Evolutionary conservation across 2,113 vertebrate genomes (phyloP).

Genomic region (Laterallus jamaicensis): DNA sequence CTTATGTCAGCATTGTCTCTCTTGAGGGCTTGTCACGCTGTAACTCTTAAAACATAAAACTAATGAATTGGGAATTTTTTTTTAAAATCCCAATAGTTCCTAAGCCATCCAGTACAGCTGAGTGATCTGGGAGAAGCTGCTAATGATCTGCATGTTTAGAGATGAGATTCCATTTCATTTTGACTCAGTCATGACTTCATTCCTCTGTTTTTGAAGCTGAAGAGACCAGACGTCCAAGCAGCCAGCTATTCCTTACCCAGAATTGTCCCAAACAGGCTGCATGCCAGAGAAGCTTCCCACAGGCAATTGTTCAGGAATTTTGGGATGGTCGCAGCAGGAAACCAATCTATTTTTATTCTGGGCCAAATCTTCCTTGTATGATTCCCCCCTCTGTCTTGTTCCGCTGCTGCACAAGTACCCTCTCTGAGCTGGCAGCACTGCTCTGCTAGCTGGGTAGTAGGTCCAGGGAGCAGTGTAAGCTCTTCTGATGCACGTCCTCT

Average conservation of each 20-base stretch:
- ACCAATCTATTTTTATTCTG: constrained; percentile 18
- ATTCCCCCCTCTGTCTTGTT: neutral
- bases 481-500: neutral
- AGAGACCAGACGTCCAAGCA: neutral
- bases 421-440: neutral
- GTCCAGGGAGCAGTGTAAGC: neutral
- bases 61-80: neutral
- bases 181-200: neutral
- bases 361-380: neutral
- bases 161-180: neutral
- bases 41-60: neutral
- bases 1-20: neutral
- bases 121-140: neutral
- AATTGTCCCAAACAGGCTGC: neutral
- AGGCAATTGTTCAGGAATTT: constrained; percentile 45
- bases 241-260: neutral
- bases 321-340: constrained; percentile 23
- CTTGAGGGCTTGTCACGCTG: neutral
- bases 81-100: neutral
- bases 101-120: neutral
- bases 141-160: neutral
- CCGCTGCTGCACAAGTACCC: neutral
- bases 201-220: neutral
- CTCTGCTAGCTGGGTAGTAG: neutral
- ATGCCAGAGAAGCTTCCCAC: neutral